Base-by-base conservation (phyloP, 2,797 vertebrate genomes). In the Crocodylus rhombifer region DNA sequence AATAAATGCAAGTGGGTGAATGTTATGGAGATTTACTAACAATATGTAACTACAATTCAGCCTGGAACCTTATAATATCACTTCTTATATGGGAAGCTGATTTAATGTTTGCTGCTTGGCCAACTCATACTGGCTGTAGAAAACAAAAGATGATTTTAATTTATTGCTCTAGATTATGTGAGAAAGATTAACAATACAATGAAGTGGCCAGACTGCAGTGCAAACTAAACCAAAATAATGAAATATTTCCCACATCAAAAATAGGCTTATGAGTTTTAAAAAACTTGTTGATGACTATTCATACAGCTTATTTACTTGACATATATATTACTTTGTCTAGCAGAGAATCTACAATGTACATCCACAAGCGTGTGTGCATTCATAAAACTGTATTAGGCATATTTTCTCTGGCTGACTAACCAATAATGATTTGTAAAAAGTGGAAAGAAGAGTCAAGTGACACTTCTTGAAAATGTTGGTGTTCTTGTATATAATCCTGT, bases 351-450 rank as follows among this genome's bases (percentile, higher is more conserved):
- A 42, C 25, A 73, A 51, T 14, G 42, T 91, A 85, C 55, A 62
- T 69, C 81, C 76, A 64, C 30, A 64, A 82, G 33, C 91, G 58
- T 84, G 91, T 86, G 82, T 94, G 71, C 82, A 91, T 56, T 64
- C 90, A 55, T 18, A 71, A 9, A 60, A 75, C 67, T 90, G 67
- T 80, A 58, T 5, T 80, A 91, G 65, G 21, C 73, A 25, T 85
- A 77, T 82, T 94, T 87, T 91, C 78, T 57, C 77, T 91, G 60
- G 89, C 7, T 76, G 86, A 85, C 82, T 88, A 76, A 6, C 23
- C 90, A 94, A 90, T 83, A 64, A 90, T 92, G 17, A 88, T 14
- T 51, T 18, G 18, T 77, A 91, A 74, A 85, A 67, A 85, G 23
- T 0, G 80, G 60, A 92, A 51, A 92, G 77, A 28, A 51, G 42